phyloP scores from a whole-genome alignment of 2,888 invertebrate species.

The Acleris cristana region DNA sequence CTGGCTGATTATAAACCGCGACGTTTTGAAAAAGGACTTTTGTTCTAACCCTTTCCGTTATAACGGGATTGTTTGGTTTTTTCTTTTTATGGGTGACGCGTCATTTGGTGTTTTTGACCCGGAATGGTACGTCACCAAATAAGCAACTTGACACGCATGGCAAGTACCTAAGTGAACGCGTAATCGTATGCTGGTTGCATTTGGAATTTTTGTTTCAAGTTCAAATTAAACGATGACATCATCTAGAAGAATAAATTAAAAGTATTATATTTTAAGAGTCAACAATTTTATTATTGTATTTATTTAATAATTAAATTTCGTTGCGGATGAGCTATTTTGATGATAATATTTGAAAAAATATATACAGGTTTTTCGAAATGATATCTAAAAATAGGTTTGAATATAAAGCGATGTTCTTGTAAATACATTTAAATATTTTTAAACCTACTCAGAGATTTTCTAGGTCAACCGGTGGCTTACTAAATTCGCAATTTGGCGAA shows the following conservation, averaged over 20 bases:
- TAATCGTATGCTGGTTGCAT: constrained; percentile 20
- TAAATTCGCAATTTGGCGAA: no score
- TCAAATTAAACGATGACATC: constrained; percentile 26
- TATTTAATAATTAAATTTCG: no score
- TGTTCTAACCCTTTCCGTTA: constrained; percentile 17
- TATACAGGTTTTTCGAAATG: no score
- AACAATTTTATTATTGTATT: neutral
- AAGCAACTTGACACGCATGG: constrained; percentile 46
- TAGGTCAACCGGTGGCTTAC: no score
- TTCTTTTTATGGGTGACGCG: constrained; percentile 26
- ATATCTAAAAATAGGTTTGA: no score
- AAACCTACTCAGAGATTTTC: no score
- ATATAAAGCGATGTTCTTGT: neutral
- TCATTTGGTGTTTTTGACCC: constrained; percentile 44
- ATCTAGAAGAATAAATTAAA: constrained; percentile 6
- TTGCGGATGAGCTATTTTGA: no score
- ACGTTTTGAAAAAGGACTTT: constrained; percentile 9
- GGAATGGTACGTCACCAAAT: constrained; percentile 44
- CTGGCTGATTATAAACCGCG: constrained; percentile 22
- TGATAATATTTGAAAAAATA: no score
- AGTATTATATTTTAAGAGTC: neutral
- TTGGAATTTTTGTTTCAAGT: constrained; percentile 28
- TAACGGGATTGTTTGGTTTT: constrained; percentile 22
- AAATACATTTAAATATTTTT: no score
- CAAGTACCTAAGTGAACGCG: constrained; percentile 34